These are phyloP conservation scores for Bostrychus sinensis DNA, from an alignment of 2,113 vertebrate genomes.

Conservation along the genomic window DNA sequence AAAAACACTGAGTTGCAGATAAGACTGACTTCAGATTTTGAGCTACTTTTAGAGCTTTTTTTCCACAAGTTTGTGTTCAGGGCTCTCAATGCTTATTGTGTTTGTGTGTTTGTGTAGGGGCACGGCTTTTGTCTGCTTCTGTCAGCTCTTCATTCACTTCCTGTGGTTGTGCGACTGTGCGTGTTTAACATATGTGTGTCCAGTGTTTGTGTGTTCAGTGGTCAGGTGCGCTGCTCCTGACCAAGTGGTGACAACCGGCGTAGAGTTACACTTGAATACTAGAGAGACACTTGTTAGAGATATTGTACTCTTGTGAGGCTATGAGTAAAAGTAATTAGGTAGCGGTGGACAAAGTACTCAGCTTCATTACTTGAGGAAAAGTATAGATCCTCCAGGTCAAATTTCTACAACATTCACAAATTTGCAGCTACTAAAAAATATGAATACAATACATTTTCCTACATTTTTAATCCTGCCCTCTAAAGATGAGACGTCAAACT, in stretches of 20 bases:
- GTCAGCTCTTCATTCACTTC: conserved; percentile 57
- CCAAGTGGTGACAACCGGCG: background rate
- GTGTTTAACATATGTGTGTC: conserved; percentile 1
- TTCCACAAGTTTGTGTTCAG: conserved; percentile 11
- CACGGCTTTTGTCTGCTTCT: conserved; percentile 62
- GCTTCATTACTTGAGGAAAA: too few species aligned
- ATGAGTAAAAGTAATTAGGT: too few species aligned
- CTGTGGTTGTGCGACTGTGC: conserved; percentile 20
- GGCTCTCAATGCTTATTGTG: conserved; percentile 71
- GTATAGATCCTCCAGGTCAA: too few species aligned
- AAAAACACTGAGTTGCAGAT: conserved; percentile 44
- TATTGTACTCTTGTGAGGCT: too few species aligned
- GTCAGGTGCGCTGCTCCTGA: background rate
- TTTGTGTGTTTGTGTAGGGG: conserved; percentile 69
- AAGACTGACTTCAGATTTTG: conserved; percentile 30
- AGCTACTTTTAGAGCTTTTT: conserved; percentile 20
- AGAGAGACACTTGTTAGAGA: too few species aligned
- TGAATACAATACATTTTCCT: too few species aligned
- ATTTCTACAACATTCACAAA: too few species aligned
- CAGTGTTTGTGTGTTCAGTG: background rate
- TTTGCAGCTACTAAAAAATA: too few species aligned
- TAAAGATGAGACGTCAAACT: too few species aligned
- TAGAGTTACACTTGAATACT: too few species aligned
- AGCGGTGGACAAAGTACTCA: too few species aligned
- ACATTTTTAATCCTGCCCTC: too few species aligned